A percentile compares a stretch with the other conserved stretches of the same genome.
These are phyloP conservation scores for Nomada fucata DNA, from an alignment of 2,888 invertebrate genomes.

Conservation along the genomic window DNA sequence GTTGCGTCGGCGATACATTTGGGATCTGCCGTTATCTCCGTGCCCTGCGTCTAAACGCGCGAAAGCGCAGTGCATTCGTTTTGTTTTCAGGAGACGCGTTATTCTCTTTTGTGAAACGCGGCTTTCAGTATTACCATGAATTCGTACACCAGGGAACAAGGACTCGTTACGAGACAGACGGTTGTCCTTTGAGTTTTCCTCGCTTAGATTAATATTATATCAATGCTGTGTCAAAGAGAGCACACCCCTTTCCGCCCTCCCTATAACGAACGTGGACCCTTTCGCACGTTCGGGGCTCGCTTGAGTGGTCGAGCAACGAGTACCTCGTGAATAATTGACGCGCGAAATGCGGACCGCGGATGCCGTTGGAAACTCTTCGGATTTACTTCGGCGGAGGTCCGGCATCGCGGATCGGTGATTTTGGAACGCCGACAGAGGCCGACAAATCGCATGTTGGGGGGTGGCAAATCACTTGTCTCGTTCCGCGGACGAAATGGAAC, in stretches of 20 bases:
- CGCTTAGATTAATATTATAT: slow-evolving; percentile 79
- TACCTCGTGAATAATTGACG: slow-evolving; percentile 63
- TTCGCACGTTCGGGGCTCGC: slow-evolving; percentile 63
- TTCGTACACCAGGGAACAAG: slow-evolving; percentile 59
- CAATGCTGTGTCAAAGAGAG: slow-evolving; percentile 77
- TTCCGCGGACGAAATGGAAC: too few species aligned
- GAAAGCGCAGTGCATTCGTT: slow-evolving; percentile 29
- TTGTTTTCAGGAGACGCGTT: slow-evolving; percentile 25
- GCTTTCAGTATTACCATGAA: slow-evolving; percentile 38
- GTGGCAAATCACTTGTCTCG: neutral
- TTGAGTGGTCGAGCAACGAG: slow-evolving; percentile 60
- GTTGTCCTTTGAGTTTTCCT: slow-evolving; percentile 77
- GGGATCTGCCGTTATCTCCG: neutral
- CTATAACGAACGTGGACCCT: slow-evolving; percentile 55
- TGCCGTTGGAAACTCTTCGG: slow-evolving; percentile 46
- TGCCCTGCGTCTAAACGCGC: neutral
- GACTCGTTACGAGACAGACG: slow-evolving; percentile 62
- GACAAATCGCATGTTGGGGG: too few species aligned
- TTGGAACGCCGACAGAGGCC: too few species aligned
- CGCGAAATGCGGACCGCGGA: slow-evolving; percentile 36
- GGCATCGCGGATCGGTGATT: neutral
- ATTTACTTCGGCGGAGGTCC: slow-evolving; percentile 28
- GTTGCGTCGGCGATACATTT: neutral
- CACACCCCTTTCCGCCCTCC: slow-evolving; percentile 62
- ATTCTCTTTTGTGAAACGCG: slow-evolving; percentile 33